Conservation (phyloP, 1,140 invertebrate genomes). For the Callitettix versicolor region DNA sequence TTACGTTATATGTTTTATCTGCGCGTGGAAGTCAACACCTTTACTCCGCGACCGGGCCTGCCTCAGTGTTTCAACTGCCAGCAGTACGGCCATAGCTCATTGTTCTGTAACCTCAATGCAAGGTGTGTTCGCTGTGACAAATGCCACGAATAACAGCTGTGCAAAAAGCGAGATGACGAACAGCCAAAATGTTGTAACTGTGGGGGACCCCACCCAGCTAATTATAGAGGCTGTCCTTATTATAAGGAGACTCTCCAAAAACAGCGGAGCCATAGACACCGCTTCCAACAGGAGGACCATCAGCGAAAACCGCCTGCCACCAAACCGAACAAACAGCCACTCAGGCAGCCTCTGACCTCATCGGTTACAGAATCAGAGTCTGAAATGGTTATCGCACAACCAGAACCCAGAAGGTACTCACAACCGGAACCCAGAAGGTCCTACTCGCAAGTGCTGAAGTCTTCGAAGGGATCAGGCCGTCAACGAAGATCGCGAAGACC, state of each 20-base stretch:
- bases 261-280: too few species aligned
- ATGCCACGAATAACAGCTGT: conserved; percentile 29
- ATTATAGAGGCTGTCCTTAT: conserved; percentile 29
- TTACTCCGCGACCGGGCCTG: neutral
- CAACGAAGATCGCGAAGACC: neutral
- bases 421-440: too few species aligned
- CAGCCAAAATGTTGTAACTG: conserved; percentile 29
- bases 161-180: conserved; percentile 24
- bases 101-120: conserved; percentile 24
- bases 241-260: conserved; percentile 16
- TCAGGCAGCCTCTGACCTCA: neutral
- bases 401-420: neutral
- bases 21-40: neutral
- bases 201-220: conserved; percentile 30
- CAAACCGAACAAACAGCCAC: neutral
- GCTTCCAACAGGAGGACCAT: neutral
- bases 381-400: neutral
- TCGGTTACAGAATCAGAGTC: neutral
- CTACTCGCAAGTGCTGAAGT: too few species aligned
- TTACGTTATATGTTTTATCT: neutral
- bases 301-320: neutral
- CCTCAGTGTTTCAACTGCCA: conserved; percentile 31
- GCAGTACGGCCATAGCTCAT: conserved; percentile 30
- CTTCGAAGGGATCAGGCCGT: too few species aligned
- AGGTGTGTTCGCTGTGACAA: conserved; percentile 32